phyloP scores from a whole-genome alignment of 2,888 invertebrate species.

The Leptinotarsa juncta region DNA sequence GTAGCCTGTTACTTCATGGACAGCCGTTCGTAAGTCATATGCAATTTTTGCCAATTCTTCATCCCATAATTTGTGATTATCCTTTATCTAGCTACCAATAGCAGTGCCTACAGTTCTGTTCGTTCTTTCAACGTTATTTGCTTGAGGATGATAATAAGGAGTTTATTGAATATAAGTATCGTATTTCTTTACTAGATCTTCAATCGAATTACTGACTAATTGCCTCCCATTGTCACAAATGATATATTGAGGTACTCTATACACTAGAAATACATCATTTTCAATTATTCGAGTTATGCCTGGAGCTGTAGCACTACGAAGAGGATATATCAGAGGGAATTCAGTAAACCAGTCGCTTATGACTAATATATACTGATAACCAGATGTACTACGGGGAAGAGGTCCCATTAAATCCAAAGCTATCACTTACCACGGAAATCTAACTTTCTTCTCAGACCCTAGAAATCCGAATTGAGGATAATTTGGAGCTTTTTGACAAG shows the following conservation, averaged over 20 bases:
- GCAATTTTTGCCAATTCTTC: neutral
- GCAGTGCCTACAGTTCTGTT: slow-evolving; percentile 4
- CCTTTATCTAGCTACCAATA: neutral
- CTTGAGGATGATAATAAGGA: neutral
- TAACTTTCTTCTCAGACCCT: too few species aligned
- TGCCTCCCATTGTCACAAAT: neutral
- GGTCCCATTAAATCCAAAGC: slow-evolving; percentile 42
- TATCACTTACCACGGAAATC: too few species aligned
- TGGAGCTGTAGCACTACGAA: slow-evolving; percentile 29
- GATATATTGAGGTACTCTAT: slow-evolving; percentile 26
- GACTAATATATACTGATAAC: slow-evolving; percentile 39
- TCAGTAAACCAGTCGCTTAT: slow-evolving; percentile 39
- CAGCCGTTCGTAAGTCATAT: too few species aligned
- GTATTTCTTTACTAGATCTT: neutral
- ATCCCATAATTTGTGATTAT: neutral
- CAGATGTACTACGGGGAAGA: slow-evolving; percentile 38
- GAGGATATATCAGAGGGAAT: slow-evolving; percentile 33
- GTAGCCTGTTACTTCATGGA: too few species aligned
- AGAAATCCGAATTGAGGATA: too few species aligned
- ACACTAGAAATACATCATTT: slow-evolving; percentile 35
- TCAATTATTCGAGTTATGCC: slow-evolving; percentile 31
- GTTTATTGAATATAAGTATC: slow-evolving; percentile 1
- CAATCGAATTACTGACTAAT: neutral
- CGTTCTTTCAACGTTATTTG: neutral
- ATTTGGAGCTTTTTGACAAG: too few species aligned